Evolutionary conservation across 2,113 vertebrate species (phyloP).

Genomic region (Nycticebus coucang): DNA sequence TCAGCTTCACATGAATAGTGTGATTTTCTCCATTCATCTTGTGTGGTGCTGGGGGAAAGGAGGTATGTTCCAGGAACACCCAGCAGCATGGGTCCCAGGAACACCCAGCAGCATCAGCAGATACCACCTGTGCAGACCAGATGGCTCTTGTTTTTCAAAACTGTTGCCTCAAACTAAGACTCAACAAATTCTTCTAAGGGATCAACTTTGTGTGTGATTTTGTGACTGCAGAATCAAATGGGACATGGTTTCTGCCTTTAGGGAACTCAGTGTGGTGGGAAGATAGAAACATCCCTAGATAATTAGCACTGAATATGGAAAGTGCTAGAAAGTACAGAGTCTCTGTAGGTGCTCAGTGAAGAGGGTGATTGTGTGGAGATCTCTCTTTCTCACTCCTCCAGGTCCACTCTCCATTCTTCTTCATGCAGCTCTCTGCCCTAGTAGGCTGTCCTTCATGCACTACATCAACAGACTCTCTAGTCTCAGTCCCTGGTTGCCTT

Average conservation of each 20-base stretch:
- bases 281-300: neutral
- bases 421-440: neutral
- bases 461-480: neutral
- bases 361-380: neutral
- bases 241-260: neutral
- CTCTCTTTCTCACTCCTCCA: neutral
- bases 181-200: slow-evolving; percentile 55
- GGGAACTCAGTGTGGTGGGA: neutral
- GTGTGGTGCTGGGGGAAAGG: slow-evolving; percentile 19
- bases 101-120: slow-evolving; percentile 49
- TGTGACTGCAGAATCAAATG: neutral
- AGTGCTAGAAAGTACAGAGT: neutral
- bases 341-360: neutral
- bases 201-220: slow-evolving; percentile 22
- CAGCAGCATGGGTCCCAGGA: neutral
- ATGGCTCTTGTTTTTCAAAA: slow-evolving; percentile 71
- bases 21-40: slow-evolving; percentile 47
- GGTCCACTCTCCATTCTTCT: neutral
- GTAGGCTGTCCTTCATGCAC: neutral
- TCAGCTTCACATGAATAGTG: neutral
- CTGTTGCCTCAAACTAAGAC: slow-evolving; percentile 55
- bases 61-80: slow-evolving; percentile 40
- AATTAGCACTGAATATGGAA: neutral
- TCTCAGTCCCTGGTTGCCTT: neutral
- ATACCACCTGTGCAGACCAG: slow-evolving; percentile 51